These are phyloP conservation scores for Nemopilema nomurai DNA, from an alignment of 30 jellyfish, hydroid and myxozoan genomes.

Conservation along the genomic window DNA sequence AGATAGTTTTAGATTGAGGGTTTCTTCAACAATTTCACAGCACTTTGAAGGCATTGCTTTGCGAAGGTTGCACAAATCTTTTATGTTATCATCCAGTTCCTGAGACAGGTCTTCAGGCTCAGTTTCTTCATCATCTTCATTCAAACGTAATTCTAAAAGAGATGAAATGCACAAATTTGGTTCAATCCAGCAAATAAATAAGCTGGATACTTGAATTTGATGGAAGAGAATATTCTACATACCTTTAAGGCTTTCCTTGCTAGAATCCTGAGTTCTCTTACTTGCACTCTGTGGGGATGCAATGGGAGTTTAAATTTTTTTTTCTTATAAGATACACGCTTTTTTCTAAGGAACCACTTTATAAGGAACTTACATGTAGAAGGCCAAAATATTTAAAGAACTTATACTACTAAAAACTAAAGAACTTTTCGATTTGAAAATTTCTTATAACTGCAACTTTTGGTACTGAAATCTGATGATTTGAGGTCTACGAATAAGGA, in stretches of 20 bases:
- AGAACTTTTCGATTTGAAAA: too few species aligned
- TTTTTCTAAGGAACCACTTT: too few species aligned
- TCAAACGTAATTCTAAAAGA: background rate
- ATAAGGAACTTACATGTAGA: too few species aligned
- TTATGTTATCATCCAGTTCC: conserved; percentile 19
- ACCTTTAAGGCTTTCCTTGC: background rate
- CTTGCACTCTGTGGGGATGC: background rate
- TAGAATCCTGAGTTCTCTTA: background rate
- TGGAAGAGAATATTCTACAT: background rate
- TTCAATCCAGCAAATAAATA: background rate
- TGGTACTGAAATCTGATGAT: too few species aligned
- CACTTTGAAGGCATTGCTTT: conserved; percentile 45
- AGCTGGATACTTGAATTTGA: too few species aligned
- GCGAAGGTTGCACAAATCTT: conserved; percentile 44
- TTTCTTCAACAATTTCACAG: conserved; percentile 32
- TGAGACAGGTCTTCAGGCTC: conserved; percentile 22
- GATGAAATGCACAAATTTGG: background rate
- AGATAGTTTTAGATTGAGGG: background rate
- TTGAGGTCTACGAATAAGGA: too few species aligned
- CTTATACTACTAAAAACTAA: background rate
- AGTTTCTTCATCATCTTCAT: background rate
- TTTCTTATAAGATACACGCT: background rate
- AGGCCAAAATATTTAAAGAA: too few species aligned
- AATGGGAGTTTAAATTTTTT: background rate
- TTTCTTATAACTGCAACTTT: too few species aligned